Conservation (phyloP, 2,797 vertebrate genomes). For the Tinamus major region DNA sequence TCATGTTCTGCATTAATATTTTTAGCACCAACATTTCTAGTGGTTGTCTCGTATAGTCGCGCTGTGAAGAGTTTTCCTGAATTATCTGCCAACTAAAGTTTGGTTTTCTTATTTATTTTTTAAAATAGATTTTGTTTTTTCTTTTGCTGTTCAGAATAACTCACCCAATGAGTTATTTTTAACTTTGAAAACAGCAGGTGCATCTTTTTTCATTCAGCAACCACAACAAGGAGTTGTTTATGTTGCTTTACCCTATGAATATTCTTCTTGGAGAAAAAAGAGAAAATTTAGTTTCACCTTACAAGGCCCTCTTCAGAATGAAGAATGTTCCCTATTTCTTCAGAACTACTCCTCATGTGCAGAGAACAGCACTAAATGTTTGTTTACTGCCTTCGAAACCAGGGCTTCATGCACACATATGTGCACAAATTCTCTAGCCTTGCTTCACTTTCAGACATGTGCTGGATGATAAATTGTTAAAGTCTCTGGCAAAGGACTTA, state of each 20-base stretch:
- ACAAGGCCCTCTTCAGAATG: not conserved
- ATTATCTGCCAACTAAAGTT: not conserved
- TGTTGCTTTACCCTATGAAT: not conserved
- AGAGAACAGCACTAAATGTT: not conserved
- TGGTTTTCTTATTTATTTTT: not conserved
- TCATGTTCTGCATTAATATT: slow-evolving; percentile 43
- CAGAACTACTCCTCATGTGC: not conserved
- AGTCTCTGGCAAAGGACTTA: not conserved
- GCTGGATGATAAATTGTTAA: not conserved
- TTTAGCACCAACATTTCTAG: slow-evolving; percentile 30
- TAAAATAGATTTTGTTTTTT: not conserved
- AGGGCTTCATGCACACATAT: not conserved
- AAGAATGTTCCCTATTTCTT: not conserved
- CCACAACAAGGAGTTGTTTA: not conserved
- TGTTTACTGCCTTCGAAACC: not conserved
- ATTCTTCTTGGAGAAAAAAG: not conserved
- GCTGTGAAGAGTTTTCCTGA: not conserved
- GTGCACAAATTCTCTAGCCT: not conserved
- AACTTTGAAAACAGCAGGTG: not conserved
- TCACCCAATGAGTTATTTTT: not conserved
- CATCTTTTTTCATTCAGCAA: not conserved
- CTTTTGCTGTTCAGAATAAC: not conserved
- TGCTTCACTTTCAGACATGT: not conserved
- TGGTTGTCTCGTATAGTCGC: slow-evolving; percentile 11
- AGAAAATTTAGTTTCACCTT: not conserved